Evolutionary conservation across 2,113 vertebrate species (phyloP), one percentile per base, ranked within the genome.

Genomic region (Clupea harengus): DNA sequence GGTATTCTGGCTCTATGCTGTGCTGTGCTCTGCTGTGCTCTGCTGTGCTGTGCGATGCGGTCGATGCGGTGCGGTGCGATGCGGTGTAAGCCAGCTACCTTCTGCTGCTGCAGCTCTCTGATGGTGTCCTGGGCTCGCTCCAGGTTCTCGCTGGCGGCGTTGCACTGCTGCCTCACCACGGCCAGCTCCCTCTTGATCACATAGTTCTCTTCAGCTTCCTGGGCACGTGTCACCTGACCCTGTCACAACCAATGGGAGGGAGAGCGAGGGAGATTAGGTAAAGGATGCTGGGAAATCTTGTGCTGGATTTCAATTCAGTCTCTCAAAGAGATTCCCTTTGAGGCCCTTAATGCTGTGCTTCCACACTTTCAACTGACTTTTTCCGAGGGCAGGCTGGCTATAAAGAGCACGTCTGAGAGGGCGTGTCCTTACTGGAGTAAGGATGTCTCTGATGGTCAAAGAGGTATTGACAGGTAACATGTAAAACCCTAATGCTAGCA

Each of bases 191-290:
- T 93, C 89, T 98, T 98, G 93, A 99, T 97, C 89, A 97, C 95
- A 0, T 98, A 98, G 93, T 99, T 99, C 93, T 99, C 97, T 91
- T 99, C 97, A 0, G 97, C 97, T 89, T 99, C 97, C 91, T 98
- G 97, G 0, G 97, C 97, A 84, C 97, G 94, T 0, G 97, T 99
- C 92, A 99, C 97, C 93, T 99, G 97, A 88, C 97, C 97, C 97
- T 98, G 92, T 22, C 91, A 86, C 10, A 81, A 82, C 1, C n/a
- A 84, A 45, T 20, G 45, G 60, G 81, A 81, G 28, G n/a, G 75
- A 57, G 75, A 25, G 28, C 78, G 18, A 2, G 84, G 0, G 84
- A 81, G n/a, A 47, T 7, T 4, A 18, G 28, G 45, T 45, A 25
- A 28, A 15, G 20, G 83, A 28, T 90, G 75, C 67, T 45, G 11